Evolutionary conservation across 2,888 invertebrate genomes (phyloP).

Genomic region (Carpatolechia fugitivella): DNA sequence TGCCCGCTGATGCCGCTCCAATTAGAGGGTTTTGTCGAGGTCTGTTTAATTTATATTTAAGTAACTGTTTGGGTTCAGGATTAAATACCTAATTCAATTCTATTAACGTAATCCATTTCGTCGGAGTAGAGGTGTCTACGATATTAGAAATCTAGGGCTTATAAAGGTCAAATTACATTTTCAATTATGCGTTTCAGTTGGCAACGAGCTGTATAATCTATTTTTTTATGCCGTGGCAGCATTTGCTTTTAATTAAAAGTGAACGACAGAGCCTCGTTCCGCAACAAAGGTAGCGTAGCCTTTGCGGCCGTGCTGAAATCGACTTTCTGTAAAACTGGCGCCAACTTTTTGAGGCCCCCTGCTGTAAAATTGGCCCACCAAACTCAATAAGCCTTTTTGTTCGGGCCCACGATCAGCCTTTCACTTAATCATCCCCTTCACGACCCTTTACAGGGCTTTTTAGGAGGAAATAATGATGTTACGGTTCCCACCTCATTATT

Average conservation of each 20-base stretch:
- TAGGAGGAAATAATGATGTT: conserved; percentile 58
- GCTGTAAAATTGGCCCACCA: conserved; percentile 47
- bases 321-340: conserved; percentile 33
- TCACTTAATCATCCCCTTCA: conserved; percentile 53
- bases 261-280: conserved; percentile 13
- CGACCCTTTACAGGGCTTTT: conserved; percentile 46
- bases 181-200: neutral
- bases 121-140: no score
- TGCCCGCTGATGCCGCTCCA: neutral
- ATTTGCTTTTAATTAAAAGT: conserved; percentile 30
- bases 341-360: conserved; percentile 32
- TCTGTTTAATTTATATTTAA: neutral
- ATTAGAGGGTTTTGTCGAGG: neutral
- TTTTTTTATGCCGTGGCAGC: conserved; percentile 11
- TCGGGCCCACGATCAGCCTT: conserved; percentile 46
- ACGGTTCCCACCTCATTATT: conserved; percentile 35
- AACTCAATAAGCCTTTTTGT: conserved; percentile 64
- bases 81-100: neutral
- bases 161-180: neutral
- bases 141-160: neutral
- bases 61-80: neutral
- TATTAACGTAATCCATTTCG: no score
- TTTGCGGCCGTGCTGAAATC: conserved; percentile 26
- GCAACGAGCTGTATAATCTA: neutral
- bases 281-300: conserved; percentile 16